phyloP scores from a whole-genome alignment of 1,140 invertebrate species.

The Panulirus ornatus region DNA sequence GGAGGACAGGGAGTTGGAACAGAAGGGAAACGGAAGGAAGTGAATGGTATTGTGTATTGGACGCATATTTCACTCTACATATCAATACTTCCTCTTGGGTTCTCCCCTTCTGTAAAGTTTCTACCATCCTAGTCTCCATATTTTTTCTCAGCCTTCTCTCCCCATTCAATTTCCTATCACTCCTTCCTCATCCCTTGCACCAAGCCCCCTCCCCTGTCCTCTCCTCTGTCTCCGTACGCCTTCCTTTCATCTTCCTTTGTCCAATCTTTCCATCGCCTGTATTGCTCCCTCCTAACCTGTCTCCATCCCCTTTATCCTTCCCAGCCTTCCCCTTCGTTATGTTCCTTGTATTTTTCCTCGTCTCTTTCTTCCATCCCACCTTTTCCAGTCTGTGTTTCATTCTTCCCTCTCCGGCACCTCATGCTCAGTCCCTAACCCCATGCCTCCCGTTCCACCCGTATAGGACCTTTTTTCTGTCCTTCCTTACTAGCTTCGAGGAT shows the following conservation, averaged over 20 bases:
- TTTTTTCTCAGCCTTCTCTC: no score
- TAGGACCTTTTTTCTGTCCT: background rate
- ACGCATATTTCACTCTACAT: no score
- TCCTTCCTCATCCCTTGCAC: background rate
- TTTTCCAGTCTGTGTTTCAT: background rate
- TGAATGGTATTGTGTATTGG: no score
- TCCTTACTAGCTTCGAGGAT: background rate
- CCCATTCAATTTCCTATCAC: no score
- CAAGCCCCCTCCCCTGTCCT: background rate
- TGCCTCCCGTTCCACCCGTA: background rate
- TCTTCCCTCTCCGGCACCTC: background rate
- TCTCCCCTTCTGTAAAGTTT: no score
- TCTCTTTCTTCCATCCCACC: background rate
- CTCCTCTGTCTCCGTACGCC: background rate
- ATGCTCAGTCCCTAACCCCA: background rate
- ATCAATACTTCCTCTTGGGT: no score
- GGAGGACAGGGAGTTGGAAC: background rate
- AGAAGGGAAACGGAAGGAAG: background rate
- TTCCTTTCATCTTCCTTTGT: background rate
- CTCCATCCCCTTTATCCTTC: background rate
- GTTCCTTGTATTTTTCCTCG: background rate
- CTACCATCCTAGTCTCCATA: no score
- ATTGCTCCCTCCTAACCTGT: background rate
- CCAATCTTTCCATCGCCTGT: background rate
- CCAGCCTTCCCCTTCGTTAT: no score